phyloP scores from a whole-genome alignment of 2,888 invertebrate genomes.

The Synanthedon andrenaeformis region DNA sequence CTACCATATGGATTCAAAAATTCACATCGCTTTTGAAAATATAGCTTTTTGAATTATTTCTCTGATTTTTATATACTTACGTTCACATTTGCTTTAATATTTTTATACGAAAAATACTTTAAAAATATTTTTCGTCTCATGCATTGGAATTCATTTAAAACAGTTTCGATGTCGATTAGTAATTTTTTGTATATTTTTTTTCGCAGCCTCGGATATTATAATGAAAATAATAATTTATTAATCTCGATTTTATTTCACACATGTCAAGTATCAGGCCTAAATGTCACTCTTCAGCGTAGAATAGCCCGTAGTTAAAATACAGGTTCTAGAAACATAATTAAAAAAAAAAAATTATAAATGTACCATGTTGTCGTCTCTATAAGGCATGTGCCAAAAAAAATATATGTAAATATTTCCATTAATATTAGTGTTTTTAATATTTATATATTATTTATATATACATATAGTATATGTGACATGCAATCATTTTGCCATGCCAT shows the following conservation, averaged over 20 bases:
- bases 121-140: too few relatives aligned
- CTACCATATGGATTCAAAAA: too few relatives aligned
- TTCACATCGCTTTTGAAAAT: too few relatives aligned
- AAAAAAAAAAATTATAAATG: constrained; percentile 16
- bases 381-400: constrained; percentile 57
- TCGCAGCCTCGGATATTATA: not conserved
- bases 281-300: constrained; percentile 38
- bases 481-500: constrained; percentile 20
- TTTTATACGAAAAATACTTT: too few relatives aligned
- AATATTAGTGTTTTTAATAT: constrained; percentile 22
- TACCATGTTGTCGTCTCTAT: constrained; percentile 26
- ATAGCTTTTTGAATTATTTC: too few relatives aligned
- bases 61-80: too few relatives aligned
- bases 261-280: constrained; percentile 46
- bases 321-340: constrained; percentile 33
- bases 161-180: too few relatives aligned
- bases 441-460: not conserved
- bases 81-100: too few relatives aligned
- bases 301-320: constrained; percentile 58
- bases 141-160: too few relatives aligned
- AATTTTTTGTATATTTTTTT: not conserved
- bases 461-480: constrained; percentile 16
- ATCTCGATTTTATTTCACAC: not conserved
- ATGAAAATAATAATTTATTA: not conserved
- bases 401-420: constrained; percentile 57